Evolutionary conservation across 2,888 invertebrate genomes (phyloP), one percentile per base, ranked within the genome.

Genomic region (Trachelus stipa): DNA sequence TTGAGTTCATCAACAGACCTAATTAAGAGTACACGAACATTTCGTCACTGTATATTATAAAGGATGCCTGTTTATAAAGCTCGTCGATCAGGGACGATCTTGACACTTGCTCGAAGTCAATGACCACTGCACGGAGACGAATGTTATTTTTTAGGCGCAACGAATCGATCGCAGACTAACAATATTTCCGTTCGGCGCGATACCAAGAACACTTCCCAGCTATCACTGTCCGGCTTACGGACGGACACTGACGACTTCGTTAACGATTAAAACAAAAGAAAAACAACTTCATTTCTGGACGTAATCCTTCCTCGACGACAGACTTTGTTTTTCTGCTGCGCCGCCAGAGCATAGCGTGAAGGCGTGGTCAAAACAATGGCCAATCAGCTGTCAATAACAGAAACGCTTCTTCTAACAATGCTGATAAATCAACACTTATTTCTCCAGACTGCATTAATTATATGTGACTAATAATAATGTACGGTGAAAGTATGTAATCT

Each of bases 31-130:
- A 56, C 56, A 56, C 56, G 15, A 56, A 9, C 23, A 56, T 56
- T 15, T 56, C 9, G 56, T 23, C 56, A 56, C 56, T 6, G 23
- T 56, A 56, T 56, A 56, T 23, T 56, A 23, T 6, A 23, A 56
- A 56, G 23, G 56, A 56, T 56, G 56, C 56, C 23, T 15, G 9
- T 56, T 23, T 23, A 9, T 23, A 23, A 23, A 56, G 56, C 56
- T 56, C 23, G 23, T 23, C 9, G 2, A 56, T 56, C 23, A 31
- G 71, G 71, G 9, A 34, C 73, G 79, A 84, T 86, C 85, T 85
- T 87, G 85, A 87, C 86, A 85, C 85, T 87, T 86, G 83, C 79
- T 81, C 79, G 78, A 80, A 86, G 87, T 87, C 87, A 87, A 88
- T 87, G 86, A 87, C 56, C 87, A 87, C 81, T 68, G 68, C 33